phyloP scores from a whole-genome alignment of 2,797 vertebrate species.

The Scarus forsteni region DNA sequence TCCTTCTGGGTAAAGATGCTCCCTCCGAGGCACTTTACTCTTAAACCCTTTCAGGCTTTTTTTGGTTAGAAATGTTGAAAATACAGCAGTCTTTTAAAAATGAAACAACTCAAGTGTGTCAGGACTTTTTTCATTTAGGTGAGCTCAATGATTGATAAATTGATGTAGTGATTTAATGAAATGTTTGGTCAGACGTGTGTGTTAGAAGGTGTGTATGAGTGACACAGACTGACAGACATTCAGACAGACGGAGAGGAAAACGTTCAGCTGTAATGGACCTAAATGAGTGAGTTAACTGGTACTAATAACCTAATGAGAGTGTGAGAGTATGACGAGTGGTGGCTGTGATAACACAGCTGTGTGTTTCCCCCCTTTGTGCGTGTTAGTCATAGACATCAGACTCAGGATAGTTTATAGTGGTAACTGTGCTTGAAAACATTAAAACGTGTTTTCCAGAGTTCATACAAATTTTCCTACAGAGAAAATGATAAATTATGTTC shows the following conservation, averaged over 20 bases:
- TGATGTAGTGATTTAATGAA: constrained; percentile 70
- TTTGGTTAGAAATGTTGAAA: not conserved
- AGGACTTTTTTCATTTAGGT: constrained; percentile 9
- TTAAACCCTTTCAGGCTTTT: not conserved
- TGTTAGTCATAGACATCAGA: constrained; percentile 69
- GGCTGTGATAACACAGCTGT: constrained; percentile 81
- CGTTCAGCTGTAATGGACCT: constrained; percentile 75
- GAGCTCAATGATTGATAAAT: constrained; percentile 61
- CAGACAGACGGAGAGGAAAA: constrained; percentile 78
- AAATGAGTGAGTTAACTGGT: constrained; percentile 77
- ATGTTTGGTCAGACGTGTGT: constrained; percentile 66
- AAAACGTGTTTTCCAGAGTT: no score
- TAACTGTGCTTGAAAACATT: no score
- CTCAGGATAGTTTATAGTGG: constrained; percentile 22
- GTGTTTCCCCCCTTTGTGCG: constrained; percentile 56
- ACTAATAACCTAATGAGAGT: constrained; percentile 71
- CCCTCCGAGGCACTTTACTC: not conserved
- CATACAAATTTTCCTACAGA: no score
- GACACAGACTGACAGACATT: constrained; percentile 63
- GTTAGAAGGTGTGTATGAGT: constrained; percentile 42
- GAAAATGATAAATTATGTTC: no score
- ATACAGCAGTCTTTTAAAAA: constrained; percentile 55
- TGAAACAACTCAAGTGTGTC: constrained; percentile 32
- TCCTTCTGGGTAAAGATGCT: no score
- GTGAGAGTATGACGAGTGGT: constrained; percentile 64